Percentiles rank a stretch among this genome's conserved stretches.
Evolutionary conservation across 1,140 invertebrate genomes (phyloP).

Genomic region (Drosophila insularis): DNA sequence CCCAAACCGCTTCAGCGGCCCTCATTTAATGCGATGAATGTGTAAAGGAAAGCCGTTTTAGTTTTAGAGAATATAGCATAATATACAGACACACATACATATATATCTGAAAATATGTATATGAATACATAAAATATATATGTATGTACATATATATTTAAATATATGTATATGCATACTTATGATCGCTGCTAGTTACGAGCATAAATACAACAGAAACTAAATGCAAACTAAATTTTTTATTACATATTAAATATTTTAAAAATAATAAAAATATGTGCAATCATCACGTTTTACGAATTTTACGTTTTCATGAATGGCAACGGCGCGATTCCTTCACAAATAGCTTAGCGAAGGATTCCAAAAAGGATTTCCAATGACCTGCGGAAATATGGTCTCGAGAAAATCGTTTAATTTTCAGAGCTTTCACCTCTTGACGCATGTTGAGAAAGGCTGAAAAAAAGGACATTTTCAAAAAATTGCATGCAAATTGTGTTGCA

Average conservation of each 20-base stretch:
- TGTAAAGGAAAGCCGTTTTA: slow-evolving; percentile 53
- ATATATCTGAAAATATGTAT: not conserved
- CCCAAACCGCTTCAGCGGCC: slow-evolving; percentile 28
- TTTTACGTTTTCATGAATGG: not conserved
- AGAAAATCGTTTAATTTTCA: no score
- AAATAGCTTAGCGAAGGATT: no score
- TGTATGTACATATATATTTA: not conserved
- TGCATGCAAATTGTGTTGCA: no score
- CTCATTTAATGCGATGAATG: slow-evolving; percentile 18
- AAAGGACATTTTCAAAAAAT: no score
- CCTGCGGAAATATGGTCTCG: no score
- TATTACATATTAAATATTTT: slow-evolving; percentile 2
- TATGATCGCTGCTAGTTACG: slow-evolving; percentile 1
- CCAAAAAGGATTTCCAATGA: not conserved
- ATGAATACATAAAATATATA: slow-evolving; percentile 7
- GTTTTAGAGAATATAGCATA: slow-evolving; percentile 54
- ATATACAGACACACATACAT: not conserved
- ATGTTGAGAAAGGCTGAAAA: no score
- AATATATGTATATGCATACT: slow-evolving; percentile 10
- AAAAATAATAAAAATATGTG: slow-evolving; percentile 1
- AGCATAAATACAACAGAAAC: slow-evolving; percentile 31
- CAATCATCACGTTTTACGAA: not conserved
- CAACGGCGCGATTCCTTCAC: not conserved
- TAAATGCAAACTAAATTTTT: slow-evolving; percentile 27
- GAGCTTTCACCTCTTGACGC: no score